A percentile compares a stretch with the other conserved stretches of the same genome.
phyloP scores from a whole-genome alignment of 2,113 vertebrate species.

The Morone saxatilis region DNA sequence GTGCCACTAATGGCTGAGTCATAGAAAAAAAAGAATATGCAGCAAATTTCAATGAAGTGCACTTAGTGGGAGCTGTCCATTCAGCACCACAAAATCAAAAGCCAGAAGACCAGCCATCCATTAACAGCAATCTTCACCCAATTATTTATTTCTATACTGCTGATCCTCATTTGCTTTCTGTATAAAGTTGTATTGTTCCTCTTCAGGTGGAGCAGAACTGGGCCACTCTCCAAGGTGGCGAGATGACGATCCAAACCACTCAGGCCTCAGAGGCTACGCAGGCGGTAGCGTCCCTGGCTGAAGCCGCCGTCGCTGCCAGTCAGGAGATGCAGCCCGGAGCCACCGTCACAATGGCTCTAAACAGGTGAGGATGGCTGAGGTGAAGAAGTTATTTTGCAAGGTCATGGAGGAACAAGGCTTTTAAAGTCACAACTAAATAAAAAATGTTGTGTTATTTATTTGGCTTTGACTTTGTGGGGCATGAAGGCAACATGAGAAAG shows the following conservation, averaged over 20 bases:
- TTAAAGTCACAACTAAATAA: neutral
- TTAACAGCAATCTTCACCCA: neutral
- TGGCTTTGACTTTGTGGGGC: neutral
- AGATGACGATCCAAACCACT: slow-evolving; percentile 99
- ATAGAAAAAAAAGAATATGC: neutral
- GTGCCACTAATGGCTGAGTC: neutral
- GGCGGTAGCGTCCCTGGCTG: slow-evolving; percentile 95
- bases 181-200: neutral
- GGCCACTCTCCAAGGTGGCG: slow-evolving; percentile 95
- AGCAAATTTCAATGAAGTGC: neutral
- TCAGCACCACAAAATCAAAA: slow-evolving; percentile 25
- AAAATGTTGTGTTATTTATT: neutral
- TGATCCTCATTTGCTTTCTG: neutral
- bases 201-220: slow-evolving; percentile 89
- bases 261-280: slow-evolving; percentile 97
- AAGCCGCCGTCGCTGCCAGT: slow-evolving; percentile 95
- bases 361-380: slow-evolving; percentile 87
- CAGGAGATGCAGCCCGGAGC: slow-evolving; percentile 95
- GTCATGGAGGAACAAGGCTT: neutral
- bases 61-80: slow-evolving; percentile 16
- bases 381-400: neutral
- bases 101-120: neutral
- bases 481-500: neutral
- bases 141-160: neutral
- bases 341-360: slow-evolving; percentile 98